Conservation (phyloP, 2,888 invertebrate genomes). For the Andricus quercusramuli region DNA sequence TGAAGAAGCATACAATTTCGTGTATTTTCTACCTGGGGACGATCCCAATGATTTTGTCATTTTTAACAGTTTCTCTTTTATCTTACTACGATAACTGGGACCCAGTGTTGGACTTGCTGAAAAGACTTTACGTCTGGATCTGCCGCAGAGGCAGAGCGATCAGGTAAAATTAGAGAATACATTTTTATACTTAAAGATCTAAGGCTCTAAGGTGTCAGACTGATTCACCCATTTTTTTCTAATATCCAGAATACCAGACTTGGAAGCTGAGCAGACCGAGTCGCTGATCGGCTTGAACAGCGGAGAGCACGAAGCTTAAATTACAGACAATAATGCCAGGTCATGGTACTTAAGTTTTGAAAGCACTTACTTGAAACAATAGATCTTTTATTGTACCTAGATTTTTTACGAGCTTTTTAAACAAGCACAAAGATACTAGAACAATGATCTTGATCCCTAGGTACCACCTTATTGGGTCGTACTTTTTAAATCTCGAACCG, state of each 20-base stretch:
- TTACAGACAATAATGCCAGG: constrained; percentile 67
- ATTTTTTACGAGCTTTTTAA: constrained; percentile 46
- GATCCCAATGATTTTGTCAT: constrained; percentile 87
- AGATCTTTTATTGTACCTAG: constrained; percentile 37
- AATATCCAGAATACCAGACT: constrained; percentile 81
- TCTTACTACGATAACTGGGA: constrained; percentile 91
- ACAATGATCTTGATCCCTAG: constrained; percentile 44
- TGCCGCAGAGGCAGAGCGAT: constrained; percentile 79
- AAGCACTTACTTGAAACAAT: constrained; percentile 25
- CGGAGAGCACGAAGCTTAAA: constrained; percentile 81
- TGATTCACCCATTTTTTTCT: constrained; percentile 40
- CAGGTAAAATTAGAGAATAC: constrained; percentile 73
- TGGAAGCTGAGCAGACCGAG: constrained; percentile 85
- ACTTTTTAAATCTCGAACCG: neutral
- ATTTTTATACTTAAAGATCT: neutral
- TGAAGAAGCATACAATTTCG: constrained; percentile 85
- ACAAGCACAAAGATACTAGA: constrained; percentile 37
- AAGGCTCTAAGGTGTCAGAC: neutral
- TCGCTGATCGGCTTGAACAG: constrained; percentile 83
- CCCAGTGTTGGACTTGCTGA: constrained; percentile 83
- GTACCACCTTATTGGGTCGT: constrained; percentile 7
- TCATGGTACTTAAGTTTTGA: constrained; percentile 49
- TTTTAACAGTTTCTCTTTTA: constrained; percentile 85
- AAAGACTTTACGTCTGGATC: constrained; percentile 79
- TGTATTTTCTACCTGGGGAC: constrained; percentile 88